Conservation (phyloP, 2,113 vertebrate genomes). For the Tachysurus fulvidraco region DNA sequence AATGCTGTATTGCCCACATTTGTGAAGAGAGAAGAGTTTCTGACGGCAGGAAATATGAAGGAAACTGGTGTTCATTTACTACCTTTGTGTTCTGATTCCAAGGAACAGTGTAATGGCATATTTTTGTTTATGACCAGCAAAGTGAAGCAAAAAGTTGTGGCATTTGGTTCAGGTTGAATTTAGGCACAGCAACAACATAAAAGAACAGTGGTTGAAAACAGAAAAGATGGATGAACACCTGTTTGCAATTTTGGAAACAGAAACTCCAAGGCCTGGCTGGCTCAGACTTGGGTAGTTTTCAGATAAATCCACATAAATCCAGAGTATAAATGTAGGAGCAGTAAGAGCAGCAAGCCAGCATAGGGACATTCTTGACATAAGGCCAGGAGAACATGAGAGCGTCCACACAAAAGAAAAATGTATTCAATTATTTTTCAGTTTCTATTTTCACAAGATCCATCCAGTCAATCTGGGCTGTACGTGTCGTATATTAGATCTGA, state of each 20-base stretch:
- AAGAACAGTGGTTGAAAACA: slow-evolving; percentile 45
- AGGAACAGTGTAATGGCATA: slow-evolving; percentile 25
- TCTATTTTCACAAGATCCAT: slow-evolving; percentile 30
- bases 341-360: slow-evolving; percentile 53
- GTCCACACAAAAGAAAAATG: slow-evolving; percentile 48
- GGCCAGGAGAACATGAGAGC: slow-evolving; percentile 55
- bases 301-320: slow-evolving; percentile 69
- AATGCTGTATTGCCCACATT: slow-evolving; percentile 44
- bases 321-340: slow-evolving; percentile 61
- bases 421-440: slow-evolving; percentile 58
- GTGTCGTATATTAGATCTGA: slow-evolving; percentile 6
- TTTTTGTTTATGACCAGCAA: slow-evolving; percentile 50
- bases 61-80: slow-evolving; percentile 61
- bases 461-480: slow-evolving; percentile 20
- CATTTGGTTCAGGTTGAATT: slow-evolving; percentile 57
- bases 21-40: slow-evolving; percentile 22
- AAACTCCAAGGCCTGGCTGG: slow-evolving; percentile 61
- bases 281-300: slow-evolving; percentile 63
- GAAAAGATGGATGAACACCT: slow-evolving; percentile 70
- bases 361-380: slow-evolving; percentile 61
- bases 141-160: slow-evolving; percentile 49
- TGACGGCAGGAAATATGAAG: slow-evolving; percentile 45
- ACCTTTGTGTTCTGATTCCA: slow-evolving; percentile 47
- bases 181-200: slow-evolving; percentile 58
- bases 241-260: slow-evolving; percentile 74